Evolutionary conservation across 2,888 invertebrate genomes (phyloP).

Genomic region (Tineola bisselliella): DNA sequence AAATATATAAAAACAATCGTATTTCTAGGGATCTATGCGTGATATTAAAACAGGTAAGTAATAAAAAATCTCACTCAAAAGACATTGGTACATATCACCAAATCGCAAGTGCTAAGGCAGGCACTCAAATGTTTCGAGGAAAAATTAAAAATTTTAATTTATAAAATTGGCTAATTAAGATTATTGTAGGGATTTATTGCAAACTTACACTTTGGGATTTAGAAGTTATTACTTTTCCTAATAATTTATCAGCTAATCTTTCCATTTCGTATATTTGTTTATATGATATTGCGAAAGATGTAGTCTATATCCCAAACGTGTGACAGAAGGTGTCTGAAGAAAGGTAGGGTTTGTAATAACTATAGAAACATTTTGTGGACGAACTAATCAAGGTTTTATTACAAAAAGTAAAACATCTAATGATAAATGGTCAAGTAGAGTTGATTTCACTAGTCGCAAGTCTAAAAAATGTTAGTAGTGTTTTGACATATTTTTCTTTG

Average conservation of each 20-base stretch:
- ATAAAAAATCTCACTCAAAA: slow-evolving; percentile 9
- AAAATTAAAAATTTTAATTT: slow-evolving; percentile 38
- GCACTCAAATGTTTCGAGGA: not conserved
- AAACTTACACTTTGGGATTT: slow-evolving; percentile 31
- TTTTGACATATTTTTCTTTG: slow-evolving; percentile 71
- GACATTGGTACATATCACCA: slow-evolving; percentile 27
- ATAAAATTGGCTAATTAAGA: slow-evolving; percentile 52
- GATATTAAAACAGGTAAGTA: not conserved
- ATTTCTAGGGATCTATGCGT: not conserved
- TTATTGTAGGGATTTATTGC: slow-evolving; percentile 40
- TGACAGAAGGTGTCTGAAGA: slow-evolving; percentile 38
- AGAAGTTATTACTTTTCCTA: not conserved
- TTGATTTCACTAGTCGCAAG: slow-evolving; percentile 70
- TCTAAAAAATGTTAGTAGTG: slow-evolving; percentile 62
- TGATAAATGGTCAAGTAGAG: slow-evolving; percentile 67
- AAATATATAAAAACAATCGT: not conserved
- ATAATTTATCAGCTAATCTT: slow-evolving; percentile 21
- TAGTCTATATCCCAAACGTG: slow-evolving; percentile 20
- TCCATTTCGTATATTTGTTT: slow-evolving; percentile 50
- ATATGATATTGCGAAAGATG: slow-evolving; percentile 38
- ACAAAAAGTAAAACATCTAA: slow-evolving; percentile 43
- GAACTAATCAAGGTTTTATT: slow-evolving; percentile 55
- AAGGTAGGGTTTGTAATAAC: slow-evolving; percentile 51
- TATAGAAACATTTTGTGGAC: slow-evolving; percentile 57
- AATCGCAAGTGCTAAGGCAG: not conserved